Conservation (phyloP, 2,113 vertebrate species). For the Hippocampus guttulatus region DNA sequence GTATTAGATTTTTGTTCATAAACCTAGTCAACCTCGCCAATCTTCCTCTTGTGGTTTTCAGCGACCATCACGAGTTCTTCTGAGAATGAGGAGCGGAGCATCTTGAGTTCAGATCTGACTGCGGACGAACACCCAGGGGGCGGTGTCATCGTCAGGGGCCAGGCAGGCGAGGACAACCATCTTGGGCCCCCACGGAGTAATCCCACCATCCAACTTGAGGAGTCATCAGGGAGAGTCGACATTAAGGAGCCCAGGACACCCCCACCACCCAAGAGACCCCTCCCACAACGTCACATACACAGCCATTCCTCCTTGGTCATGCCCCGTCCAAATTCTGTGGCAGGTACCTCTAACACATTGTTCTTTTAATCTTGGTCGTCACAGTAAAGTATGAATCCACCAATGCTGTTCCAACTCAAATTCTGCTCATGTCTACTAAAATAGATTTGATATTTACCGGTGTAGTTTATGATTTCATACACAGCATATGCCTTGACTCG, state of each 20-base stretch:
- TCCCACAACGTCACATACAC: constrained; percentile 72
- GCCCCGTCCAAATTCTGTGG: constrained; percentile 96
- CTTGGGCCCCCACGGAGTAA: constrained; percentile 78
- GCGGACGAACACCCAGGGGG: constrained; percentile 80
- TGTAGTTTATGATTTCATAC: not conserved
- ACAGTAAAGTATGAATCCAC: not conserved
- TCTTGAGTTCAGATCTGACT: constrained; percentile 86
- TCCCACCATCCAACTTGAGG: constrained; percentile 34
- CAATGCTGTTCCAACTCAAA: not conserved
- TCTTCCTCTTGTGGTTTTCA: constrained; percentile 54
- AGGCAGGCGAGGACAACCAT: constrained; percentile 71
- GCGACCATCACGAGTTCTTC: constrained; percentile 95
- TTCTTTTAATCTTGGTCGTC: not conserved
- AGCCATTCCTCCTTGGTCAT: constrained; percentile 80
- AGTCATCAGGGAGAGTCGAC: constrained; percentile 45
- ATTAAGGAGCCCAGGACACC: constrained; percentile 60
- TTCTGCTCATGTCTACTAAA: no score
- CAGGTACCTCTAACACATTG: constrained; percentile 75
- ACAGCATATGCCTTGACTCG: not conserved
- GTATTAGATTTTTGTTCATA: not conserved
- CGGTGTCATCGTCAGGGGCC: constrained; percentile 52
- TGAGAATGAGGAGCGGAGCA: constrained; percentile 93
- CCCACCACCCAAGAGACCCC: constrained; percentile 67
- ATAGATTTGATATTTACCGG: no score
- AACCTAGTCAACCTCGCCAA: constrained; percentile 1